A percentile compares a stretch with the other conserved stretches of the same genome.
Conservation (phyloP, 2,888 invertebrate genomes). For the Anthophora plumipes region DNA sequence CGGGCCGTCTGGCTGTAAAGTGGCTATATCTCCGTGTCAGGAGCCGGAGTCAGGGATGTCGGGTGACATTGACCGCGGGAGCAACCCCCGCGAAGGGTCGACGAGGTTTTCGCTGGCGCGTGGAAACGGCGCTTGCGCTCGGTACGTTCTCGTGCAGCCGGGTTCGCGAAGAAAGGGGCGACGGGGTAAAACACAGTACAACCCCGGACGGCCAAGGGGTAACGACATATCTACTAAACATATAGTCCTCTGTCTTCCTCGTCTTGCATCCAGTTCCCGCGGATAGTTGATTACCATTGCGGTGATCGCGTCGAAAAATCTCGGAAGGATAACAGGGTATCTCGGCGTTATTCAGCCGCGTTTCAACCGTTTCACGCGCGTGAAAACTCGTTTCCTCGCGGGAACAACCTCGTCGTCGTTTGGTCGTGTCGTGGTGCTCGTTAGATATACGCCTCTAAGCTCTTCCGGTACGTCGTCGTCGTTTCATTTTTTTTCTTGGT, state of each 20-base stretch:
- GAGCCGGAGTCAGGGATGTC: slow-evolving; percentile 73
- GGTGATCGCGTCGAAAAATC: background rate
- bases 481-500: slow-evolving; percentile 11
- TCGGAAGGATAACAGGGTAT: slow-evolving; percentile 9
- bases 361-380: background rate
- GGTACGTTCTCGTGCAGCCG: slow-evolving; percentile 66
- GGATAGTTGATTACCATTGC: slow-evolving; percentile 29
- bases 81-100: slow-evolving; percentile 72
- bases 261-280: slow-evolving; percentile 47
- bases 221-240: slow-evolving; percentile 60
- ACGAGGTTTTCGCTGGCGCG: slow-evolving; percentile 73
- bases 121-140: slow-evolving; percentile 76
- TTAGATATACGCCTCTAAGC: slow-evolving; percentile 1
- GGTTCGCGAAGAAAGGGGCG: slow-evolving; percentile 73
- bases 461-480: slow-evolving; percentile 18
- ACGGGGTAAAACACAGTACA: slow-evolving; percentile 80
- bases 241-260: slow-evolving; percentile 16
- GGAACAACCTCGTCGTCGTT: slow-evolving; percentile 6
- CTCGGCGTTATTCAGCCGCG: background rate
- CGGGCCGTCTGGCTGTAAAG: slow-evolving; percentile 60
- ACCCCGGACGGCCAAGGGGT: slow-evolving; percentile 79
- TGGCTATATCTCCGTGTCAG: slow-evolving; percentile 70
- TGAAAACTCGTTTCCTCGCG: background rate
- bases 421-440: slow-evolving; percentile 17
- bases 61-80: slow-evolving; percentile 81